Evolutionary conservation across 30 jellyfish, hydroid and myxozoan species (phyloP).

Genomic region (Morbakka virulenta): DNA sequence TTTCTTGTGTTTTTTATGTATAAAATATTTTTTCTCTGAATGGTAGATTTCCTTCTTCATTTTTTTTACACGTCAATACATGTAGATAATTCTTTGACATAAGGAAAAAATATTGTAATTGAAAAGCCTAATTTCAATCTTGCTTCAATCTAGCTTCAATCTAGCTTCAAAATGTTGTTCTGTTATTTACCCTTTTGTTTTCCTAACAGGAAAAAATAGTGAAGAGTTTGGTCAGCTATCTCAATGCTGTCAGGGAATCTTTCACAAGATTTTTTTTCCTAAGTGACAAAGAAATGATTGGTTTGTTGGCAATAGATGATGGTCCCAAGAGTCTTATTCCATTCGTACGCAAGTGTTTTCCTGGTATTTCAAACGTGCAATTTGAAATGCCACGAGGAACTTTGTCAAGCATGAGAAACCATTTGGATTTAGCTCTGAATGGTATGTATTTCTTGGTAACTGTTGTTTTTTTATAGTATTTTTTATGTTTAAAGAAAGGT

Average conservation of each 20-base stretch:
- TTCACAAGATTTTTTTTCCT: conserved; percentile 71
- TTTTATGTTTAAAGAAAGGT: neutral
- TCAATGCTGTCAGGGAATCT: conserved; percentile 38
- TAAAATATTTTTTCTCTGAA: too few species aligned
- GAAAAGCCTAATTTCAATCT: too few species aligned
- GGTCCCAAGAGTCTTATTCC: conserved; percentile 66
- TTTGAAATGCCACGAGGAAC: conserved; percentile 64
- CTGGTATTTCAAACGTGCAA: conserved; percentile 59
- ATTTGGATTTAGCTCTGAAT: conserved; percentile 55
- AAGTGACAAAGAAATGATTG: conserved; percentile 76
- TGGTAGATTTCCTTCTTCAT: too few species aligned
- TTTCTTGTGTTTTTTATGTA: too few species aligned
- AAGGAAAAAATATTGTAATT: too few species aligned
- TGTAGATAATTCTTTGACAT: too few species aligned
- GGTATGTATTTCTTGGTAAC: conserved; percentile 41
- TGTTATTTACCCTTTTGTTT: too few species aligned
- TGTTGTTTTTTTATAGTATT: neutral
- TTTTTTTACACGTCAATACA: too few species aligned
- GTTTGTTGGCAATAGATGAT: conserved; percentile 50
- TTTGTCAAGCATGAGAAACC: conserved; percentile 29
- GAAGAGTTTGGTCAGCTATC: conserved; percentile 47
- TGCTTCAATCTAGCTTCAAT: too few species aligned
- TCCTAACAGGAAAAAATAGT: conserved; percentile 50
- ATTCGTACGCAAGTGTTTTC: conserved; percentile 70
- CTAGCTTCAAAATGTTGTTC: too few species aligned